Base-by-base conservation (phyloP, 2,888 invertebrate genomes). In the Melanchra persicariae region DNA sequence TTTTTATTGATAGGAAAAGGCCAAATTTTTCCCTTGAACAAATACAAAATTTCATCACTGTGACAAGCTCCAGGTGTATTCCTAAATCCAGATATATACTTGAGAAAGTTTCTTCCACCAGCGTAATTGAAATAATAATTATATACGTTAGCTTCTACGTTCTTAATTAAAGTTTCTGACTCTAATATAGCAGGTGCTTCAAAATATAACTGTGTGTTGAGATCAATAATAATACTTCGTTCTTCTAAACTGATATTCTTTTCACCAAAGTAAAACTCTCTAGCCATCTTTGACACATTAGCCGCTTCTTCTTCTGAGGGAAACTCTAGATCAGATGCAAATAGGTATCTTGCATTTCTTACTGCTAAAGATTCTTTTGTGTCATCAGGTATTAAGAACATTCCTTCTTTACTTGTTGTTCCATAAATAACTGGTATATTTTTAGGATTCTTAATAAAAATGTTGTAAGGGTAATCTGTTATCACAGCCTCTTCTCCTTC, bases 141-240 rank as follows among this genome's bases (percentile, higher is more conserved):
- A 69, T 90, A 95, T 0, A 95, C 87, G 1, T 89, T 85, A 10
- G 89, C 85, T 17, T 90, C 82, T 12, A 72, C 83, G 34, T 84
- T 88, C 0, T 77, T 76, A 2, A 90, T 40, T 40, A 90, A 67
- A 0, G 86, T 59, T 74, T 93, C 90, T 1, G 92, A 85, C 82
- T 96, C 95, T 22, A 95, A 85, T 60, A 93, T 87, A 26, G 89
- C 79, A 2, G 95, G 95, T n/a, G 91, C 77, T 80, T 93, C 95
- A 80, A 95, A 95, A 84, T 94, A 95, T 5, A 93, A 73, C n/a
- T 95, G 91, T 0, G 94, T 94, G 65, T 94, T 93, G 1, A 95
- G 69, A 65, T 93, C 90, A 8, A 91, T 85, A 45, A 93, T 85
- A 87, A 91, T 94, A 89, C 85, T 91, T 86, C 86, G 89, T 71